phyloP scores from a whole-genome alignment of 2,888 invertebrate species.

The Trachelus stipa region DNA sequence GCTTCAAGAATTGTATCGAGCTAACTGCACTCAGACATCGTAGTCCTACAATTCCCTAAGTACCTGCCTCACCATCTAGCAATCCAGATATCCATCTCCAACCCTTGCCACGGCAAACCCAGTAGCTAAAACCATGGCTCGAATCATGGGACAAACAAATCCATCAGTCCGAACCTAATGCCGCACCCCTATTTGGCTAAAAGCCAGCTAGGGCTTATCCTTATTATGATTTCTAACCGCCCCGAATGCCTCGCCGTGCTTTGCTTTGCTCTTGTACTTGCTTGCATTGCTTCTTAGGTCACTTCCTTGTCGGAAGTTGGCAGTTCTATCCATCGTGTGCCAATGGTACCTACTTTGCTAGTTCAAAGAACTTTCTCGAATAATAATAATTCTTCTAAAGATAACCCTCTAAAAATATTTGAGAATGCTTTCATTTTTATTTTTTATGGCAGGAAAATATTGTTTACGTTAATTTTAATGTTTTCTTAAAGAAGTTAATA shows the following conservation, averaged over 20 bases:
- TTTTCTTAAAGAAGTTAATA: not conserved
- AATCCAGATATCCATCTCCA: not conserved
- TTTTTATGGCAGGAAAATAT: not conserved
- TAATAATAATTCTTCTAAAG: not conserved
- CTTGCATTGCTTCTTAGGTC: not conserved
- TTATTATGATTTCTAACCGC: constrained; percentile 51
- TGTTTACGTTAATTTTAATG: not conserved
- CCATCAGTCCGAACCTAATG: constrained; percentile 41
- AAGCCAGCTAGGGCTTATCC: constrained; percentile 41
- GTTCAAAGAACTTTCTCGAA: not conserved
- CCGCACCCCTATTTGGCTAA: constrained; percentile 48
- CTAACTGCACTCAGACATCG: not conserved
- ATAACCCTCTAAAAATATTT: not conserved
- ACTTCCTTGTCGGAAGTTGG: not conserved
- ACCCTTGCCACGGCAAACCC: not conserved
- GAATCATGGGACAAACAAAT: constrained; percentile 51
- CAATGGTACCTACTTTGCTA: not conserved
- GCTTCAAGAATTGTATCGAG: not conserved
- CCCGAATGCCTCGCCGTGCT: constrained; percentile 39
- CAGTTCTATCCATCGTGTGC: not conserved
- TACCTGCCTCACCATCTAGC: not conserved
- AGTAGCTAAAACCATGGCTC: constrained; percentile 24
- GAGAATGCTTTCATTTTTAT: not conserved
- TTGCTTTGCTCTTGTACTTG: not conserved
- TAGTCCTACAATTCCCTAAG: not conserved